A percentile compares a stretch with the other conserved stretches of the same genome.
Conservation (phyloP, 2,797 vertebrate genomes). For the Propithecus deckenii region DNA sequence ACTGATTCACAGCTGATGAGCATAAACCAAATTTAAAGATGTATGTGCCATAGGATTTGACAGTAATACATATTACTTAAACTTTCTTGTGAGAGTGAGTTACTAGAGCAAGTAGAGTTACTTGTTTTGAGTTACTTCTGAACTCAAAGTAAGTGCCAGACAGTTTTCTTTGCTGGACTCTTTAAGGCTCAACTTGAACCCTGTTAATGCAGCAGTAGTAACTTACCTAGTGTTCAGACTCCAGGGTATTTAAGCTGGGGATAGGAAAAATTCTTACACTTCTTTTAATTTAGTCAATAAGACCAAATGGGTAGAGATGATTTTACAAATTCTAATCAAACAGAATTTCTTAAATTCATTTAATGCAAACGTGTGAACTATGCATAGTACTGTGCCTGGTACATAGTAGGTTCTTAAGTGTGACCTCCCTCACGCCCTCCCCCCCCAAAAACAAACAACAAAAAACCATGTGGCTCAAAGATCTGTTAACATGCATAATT, state of each 20-base stretch:
- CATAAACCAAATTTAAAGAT: conserved; percentile 48
- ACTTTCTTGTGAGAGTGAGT: background rate
- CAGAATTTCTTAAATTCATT: background rate
- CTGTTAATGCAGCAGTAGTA: background rate
- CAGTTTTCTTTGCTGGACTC: background rate
- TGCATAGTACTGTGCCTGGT: background rate
- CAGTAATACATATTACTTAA: background rate
- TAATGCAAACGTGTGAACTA: background rate
- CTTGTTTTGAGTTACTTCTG: background rate
- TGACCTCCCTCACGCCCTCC: background rate
- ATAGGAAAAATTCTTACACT: background rate
- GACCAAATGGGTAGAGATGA: background rate
- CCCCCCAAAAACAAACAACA: background rate
- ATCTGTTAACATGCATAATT: background rate
- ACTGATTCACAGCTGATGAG: conserved; percentile 81
- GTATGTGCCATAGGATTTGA: conserved; percentile 28
- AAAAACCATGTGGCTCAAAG: background rate
- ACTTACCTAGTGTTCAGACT: background rate
- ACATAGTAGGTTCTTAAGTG: background rate
- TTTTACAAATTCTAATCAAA: conserved; percentile 16
- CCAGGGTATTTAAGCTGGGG: background rate
- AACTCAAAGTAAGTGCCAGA: background rate
- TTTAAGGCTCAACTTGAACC: background rate
- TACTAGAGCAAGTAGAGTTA: background rate
- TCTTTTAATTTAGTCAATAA: background rate